Percentiles rank a stretch among this genome's conserved stretches.
Evolutionary conservation across 2,113 vertebrate genomes (phyloP).

Genomic region (Aplodontia rufa): DNA sequence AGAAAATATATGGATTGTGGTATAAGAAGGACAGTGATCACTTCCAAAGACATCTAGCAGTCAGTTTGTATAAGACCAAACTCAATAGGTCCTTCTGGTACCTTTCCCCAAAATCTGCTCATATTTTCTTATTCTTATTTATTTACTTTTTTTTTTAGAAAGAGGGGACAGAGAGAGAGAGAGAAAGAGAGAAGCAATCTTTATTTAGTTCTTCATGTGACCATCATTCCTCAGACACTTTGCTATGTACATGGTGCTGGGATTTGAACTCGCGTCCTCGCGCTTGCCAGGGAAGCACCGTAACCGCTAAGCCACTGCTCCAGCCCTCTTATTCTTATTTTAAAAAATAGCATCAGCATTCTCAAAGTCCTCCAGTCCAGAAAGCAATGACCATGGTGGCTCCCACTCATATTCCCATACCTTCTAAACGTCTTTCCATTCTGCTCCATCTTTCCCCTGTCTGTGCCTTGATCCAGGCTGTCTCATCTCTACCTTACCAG

Average conservation of each 20-base stretch:
- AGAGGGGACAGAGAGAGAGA: too few species aligned
- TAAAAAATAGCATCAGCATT: not conserved
- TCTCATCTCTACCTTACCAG: not conserved
- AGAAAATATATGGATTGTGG: not conserved
- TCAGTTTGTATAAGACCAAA: not conserved
- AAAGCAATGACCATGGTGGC: not conserved
- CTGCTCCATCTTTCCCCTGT: not conserved
- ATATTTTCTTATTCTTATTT: not conserved
- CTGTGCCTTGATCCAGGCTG: too few species aligned
- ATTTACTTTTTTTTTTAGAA: too few species aligned
- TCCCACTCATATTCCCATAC: not conserved
- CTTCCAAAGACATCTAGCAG: not conserved
- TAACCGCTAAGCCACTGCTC: too few species aligned
- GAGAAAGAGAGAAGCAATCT: too few species aligned
- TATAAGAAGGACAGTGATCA: not conserved
- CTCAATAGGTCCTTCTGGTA: not conserved
- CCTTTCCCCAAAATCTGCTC: not conserved
- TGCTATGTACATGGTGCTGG: too few species aligned
- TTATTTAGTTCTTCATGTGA: too few species aligned
- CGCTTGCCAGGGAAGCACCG: too few species aligned
- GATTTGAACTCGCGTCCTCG: too few species aligned
- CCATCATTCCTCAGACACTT: too few species aligned
- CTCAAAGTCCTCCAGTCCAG: not conserved
- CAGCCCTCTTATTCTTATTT: not conserved
- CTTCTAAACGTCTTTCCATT: not conserved